phyloP scores from a whole-genome alignment of 2,888 invertebrate species.

The Myathropa florea region DNA sequence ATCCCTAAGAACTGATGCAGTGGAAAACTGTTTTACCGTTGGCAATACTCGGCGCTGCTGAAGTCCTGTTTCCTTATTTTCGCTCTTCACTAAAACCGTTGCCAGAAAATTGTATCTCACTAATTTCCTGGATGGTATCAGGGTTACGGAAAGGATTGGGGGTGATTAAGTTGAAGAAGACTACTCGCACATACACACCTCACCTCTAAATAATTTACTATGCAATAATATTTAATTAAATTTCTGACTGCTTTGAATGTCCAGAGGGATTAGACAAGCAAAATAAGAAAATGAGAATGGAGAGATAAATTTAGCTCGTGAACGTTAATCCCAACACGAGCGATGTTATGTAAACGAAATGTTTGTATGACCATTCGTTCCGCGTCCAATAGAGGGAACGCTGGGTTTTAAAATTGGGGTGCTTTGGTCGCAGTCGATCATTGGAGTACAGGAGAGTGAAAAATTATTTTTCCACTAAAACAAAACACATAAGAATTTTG shows the following conservation, averaged over 20 bases:
- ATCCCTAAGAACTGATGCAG: conserved; percentile 23
- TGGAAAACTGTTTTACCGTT: conserved; percentile 17
- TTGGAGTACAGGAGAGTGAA: not conserved
- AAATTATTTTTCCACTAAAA: not conserved
- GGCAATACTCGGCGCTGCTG: not conserved
- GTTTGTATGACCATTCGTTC: not conserved
- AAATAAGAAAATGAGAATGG: not conserved
- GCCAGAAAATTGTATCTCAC: conserved; percentile 26
- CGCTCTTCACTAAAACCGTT: not conserved
- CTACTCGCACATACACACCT: not conserved
- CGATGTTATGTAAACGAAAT: not conserved
- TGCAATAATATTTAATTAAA: conserved; percentile 24
- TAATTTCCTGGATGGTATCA: conserved; percentile 27
- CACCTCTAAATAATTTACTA: conserved; percentile 17
- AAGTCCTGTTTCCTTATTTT: not conserved
- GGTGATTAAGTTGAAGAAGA: not conserved
- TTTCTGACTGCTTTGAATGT: not conserved
- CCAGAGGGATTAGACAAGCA: not conserved
- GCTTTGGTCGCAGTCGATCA: not conserved
- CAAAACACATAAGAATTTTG: no score
- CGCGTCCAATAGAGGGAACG: not conserved
- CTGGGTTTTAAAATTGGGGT: not conserved
- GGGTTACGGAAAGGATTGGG: not conserved
- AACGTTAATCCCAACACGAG: not conserved
- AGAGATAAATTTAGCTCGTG: not conserved